phyloP scores from a whole-genome alignment of 2,113 vertebrate genomes.

The Haplochromis burtoni region DNA sequence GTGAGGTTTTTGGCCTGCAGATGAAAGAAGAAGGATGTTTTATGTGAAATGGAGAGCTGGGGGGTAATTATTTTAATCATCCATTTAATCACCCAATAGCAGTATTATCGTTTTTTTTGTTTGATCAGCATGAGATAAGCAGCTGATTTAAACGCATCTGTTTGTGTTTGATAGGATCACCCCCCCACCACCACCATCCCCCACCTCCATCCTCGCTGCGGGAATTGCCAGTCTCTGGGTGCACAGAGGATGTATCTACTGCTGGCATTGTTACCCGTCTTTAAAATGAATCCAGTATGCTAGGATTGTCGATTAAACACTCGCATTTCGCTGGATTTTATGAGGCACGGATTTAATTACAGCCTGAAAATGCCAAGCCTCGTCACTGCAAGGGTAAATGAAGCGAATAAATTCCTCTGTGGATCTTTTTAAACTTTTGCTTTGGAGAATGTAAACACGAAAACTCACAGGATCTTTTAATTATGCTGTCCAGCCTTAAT shows the following conservation, averaged over 20 bases:
- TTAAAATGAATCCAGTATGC: constrained; percentile 1
- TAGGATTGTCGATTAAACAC: constrained; percentile 14
- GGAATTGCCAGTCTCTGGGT: background rate
- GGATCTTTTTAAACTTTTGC: background rate
- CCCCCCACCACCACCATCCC: background rate
- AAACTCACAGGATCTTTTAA: background rate
- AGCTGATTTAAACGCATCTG: background rate
- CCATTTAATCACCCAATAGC: constrained; percentile 19
- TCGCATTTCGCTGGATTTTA: background rate
- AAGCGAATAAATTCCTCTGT: background rate
- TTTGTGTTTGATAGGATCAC: background rate
- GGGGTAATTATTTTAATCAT: constrained; percentile 30
- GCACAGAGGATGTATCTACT: background rate
- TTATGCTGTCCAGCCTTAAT: background rate
- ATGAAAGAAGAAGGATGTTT: background rate
- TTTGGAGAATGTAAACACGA: background rate
- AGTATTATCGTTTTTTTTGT: constrained; percentile 1
- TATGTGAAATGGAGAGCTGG: background rate
- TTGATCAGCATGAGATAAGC: constrained; percentile 12
- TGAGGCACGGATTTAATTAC: constrained; percentile 7
- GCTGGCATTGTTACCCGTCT: background rate
- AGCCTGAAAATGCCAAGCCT: background rate
- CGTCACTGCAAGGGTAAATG: background rate
- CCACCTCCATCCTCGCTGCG: background rate
- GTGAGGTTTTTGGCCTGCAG: background rate